Conservation (phyloP, 1,140 invertebrate species). For the Matsumurasca onukii region DNA sequence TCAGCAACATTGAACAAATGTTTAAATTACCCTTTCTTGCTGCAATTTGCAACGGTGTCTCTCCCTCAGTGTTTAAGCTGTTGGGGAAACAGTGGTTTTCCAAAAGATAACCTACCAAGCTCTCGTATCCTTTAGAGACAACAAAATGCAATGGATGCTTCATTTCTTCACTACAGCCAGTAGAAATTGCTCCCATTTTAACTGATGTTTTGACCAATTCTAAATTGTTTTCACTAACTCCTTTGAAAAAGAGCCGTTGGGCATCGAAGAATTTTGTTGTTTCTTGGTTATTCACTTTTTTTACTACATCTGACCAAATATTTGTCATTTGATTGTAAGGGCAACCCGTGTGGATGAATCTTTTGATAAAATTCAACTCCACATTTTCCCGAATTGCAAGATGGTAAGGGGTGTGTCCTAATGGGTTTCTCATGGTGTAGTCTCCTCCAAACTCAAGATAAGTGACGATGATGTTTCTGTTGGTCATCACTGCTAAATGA, state of each 20-base stretch:
- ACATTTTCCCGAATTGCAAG: background rate
- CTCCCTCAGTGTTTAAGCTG: background rate
- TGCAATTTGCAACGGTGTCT: background rate
- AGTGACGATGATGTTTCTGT: background rate
- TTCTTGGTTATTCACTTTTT: background rate
- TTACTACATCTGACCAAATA: background rate
- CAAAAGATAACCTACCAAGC: background rate
- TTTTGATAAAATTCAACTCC: background rate
- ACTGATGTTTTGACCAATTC: background rate
- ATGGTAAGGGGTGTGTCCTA: background rate
- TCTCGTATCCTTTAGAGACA: background rate
- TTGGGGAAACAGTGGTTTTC: background rate
- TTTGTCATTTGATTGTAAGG: background rate
- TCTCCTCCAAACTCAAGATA: background rate
- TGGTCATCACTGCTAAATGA: background rate
- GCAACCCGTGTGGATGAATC: background rate
- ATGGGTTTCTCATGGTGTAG: background rate
- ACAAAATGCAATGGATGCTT: constrained; percentile 10
- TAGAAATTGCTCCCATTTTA: background rate
- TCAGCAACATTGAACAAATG: background rate
- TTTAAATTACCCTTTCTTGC: background rate
- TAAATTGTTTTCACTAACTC: background rate
- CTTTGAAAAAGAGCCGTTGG: background rate
- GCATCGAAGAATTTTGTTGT: background rate
- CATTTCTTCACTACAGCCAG: background rate